Base-by-base conservation (phyloP, 2,113 vertebrate genomes). In the Pollimyrus isidori region DNA sequence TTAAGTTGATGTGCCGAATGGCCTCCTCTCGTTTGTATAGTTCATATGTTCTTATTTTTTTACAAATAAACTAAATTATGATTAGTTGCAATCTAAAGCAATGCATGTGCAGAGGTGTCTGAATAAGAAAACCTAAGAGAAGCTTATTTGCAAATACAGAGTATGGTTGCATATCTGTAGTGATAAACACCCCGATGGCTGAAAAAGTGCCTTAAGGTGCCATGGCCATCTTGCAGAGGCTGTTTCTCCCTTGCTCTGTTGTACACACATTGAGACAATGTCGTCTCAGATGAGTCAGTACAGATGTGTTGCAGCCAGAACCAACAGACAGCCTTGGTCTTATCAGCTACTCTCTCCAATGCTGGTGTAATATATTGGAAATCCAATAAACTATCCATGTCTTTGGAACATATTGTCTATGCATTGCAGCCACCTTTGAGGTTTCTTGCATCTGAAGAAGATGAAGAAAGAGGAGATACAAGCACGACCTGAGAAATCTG, bases 381-480 rank as follows among this genome's bases (percentile, higher is more conserved):
- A 56, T 21, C 53, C 5, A 53, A 21, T 56, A 21, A 50, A 21
- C 15, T 49, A 35, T 48, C 62, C n/a, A 45, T 87, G n/a, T 30
- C 39, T 87, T 48, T 17, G 58, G 58, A 88, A 45, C 26, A 88
- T 30, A 80, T 88, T 62, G 4, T 9, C n/a, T 21, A 48, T 76
- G 13, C 56, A 73, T 21, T 87, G 39, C 35, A 35, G 15, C 11
- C 2, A 1, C 7, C 49, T 19, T 35, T 87, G 26, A 87, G 30
- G 49, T 50, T 56, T 56, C 23, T 46, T 35, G 3, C 2, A 69
- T 30, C n/a, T 49, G 39, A 96, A 95, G 90, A 96, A 96, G 92
- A 96, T 96, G 96, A 96, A 96, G 91, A 96, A 95, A 69, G 96
- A 96, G 2, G 96, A 96, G 92, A 88, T 96, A 13, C 96, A 96